These are phyloP conservation scores for Pangasius larnaudii DNA, from an alignment of 2,797 vertebrate species.

Conservation along the genomic window DNA sequence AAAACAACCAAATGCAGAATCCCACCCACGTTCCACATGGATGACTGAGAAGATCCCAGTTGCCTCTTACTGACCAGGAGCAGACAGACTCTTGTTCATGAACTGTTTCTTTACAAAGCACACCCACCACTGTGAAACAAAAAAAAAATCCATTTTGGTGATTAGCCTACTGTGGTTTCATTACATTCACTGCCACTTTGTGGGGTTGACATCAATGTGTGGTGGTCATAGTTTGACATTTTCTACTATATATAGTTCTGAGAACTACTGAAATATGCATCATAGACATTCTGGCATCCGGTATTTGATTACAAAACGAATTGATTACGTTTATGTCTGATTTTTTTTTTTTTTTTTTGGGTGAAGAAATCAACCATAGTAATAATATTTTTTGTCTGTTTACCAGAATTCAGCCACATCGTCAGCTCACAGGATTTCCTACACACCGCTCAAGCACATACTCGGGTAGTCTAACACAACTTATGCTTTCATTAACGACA, in stretches of 20 bases:
- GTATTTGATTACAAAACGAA: too few relatives aligned
- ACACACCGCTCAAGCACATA: too few relatives aligned
- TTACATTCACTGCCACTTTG: neutral
- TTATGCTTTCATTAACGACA: neutral
- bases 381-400: too few relatives aligned
- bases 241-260: neutral
- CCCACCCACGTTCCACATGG: constrained; percentile 56
- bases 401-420: too few relatives aligned
- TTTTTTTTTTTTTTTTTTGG: too few relatives aligned
- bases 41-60: constrained; percentile 34
- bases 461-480: neutral
- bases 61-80: constrained; percentile 86
- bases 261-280: neutral
- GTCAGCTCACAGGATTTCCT: neutral
- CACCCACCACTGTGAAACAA: constrained; percentile 89
- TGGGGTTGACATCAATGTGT: neutral
- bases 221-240: neutral
- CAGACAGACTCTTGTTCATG: constrained; percentile 99
- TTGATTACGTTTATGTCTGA: neutral
- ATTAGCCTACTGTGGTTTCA: neutral
- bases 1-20: constrained; percentile 4
- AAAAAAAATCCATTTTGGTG: neutral
- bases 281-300: neutral
- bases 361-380: too few relatives aligned
- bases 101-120: constrained; percentile 99